phyloP scores from a whole-genome alignment of 2,888 invertebrate species.

The Muscina levida region DNA sequence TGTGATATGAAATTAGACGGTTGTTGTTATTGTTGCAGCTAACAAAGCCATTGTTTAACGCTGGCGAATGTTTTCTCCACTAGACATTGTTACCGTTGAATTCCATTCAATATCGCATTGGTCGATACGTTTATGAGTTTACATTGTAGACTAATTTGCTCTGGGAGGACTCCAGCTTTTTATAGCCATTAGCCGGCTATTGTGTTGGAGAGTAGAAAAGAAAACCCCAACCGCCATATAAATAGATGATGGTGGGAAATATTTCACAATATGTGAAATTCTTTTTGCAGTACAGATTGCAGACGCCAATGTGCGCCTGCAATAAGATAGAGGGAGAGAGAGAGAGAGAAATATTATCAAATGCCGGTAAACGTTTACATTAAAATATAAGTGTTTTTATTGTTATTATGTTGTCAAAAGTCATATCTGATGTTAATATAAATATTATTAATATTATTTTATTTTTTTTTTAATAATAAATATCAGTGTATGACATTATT shows the following conservation, averaged over 20 bases:
- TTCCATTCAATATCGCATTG: slow-evolving; percentile 17
- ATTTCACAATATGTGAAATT: slow-evolving; percentile 4
- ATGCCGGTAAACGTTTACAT: too few species aligned
- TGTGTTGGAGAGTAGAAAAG: neutral
- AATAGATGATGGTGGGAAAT: slow-evolving; percentile 16
- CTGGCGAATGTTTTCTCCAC: slow-evolving; percentile 61
- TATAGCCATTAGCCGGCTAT: slow-evolving; percentile 38
- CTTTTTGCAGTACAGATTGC: too few species aligned
- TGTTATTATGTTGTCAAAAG: too few species aligned
- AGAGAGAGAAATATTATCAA: too few species aligned
- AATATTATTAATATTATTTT: too few species aligned
- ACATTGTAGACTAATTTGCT: slow-evolving; percentile 46
- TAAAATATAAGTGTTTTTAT: too few species aligned
- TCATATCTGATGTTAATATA: too few species aligned
- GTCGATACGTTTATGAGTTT: slow-evolving; percentile 49
- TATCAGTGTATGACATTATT: too few species aligned
- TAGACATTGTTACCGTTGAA: slow-evolving; percentile 12
- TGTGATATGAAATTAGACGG: slow-evolving; percentile 2
- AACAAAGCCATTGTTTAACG: slow-evolving; percentile 57
- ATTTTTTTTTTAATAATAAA: too few species aligned
- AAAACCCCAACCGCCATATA: neutral
- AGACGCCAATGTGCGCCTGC: too few species aligned
- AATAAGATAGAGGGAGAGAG: too few species aligned
- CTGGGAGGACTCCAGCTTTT: slow-evolving; percentile 6
- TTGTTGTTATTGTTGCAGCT: slow-evolving; percentile 28